Evolutionary conservation across 2,888 invertebrate species (phyloP), one percentile per base, ranked within the genome.

Genomic region (Acanthosoma haemorrhoidale): DNA sequence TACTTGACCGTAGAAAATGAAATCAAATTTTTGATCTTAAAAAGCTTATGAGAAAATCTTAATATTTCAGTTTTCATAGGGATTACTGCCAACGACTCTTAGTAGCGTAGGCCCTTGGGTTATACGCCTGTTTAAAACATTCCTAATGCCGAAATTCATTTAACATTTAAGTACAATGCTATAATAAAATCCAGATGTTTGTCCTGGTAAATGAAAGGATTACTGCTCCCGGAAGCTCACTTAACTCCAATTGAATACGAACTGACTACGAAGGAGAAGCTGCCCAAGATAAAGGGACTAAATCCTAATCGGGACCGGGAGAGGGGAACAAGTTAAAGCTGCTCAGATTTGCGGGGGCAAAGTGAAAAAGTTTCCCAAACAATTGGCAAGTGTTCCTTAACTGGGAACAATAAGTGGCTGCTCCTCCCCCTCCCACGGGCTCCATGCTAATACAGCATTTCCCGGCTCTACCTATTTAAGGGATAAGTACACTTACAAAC

Each of bases 311-410:
- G 61, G 34, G 4, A 32, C 34, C 18, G 18, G 43, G 25, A 43
- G 43, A n/a, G 43, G 21, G 13, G 36, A 13, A 25, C 9, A 38
- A 61, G 34, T 61, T 61, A 38, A 60, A 61, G 18, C 61, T 21
- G 38, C 21, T 16, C 38, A 36, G 61, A 61, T 61, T 61, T 61
- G 38, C n/a, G 38, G 61, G 41, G 11, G 8, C 21, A 18, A 34
- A 61, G 61, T 61, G 61, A 61, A 61, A 61, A 61, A 61, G 61
- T 61, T 61, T 21, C 16, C 18, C 61, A 61, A 61, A 61, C 61
- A 61, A 61, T 61, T 61, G 61, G 61, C 61, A 61, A 61, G 61
- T 61, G 61, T 61, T 61, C 38, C 61, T 36, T 61, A 61, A 61
- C 36, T 61, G 36, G 51, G 61, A 61, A 61, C 61, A 61, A 61